Conservation (phyloP, 2,113 vertebrate genomes). For the Emydocephalus ijimae region DNA sequence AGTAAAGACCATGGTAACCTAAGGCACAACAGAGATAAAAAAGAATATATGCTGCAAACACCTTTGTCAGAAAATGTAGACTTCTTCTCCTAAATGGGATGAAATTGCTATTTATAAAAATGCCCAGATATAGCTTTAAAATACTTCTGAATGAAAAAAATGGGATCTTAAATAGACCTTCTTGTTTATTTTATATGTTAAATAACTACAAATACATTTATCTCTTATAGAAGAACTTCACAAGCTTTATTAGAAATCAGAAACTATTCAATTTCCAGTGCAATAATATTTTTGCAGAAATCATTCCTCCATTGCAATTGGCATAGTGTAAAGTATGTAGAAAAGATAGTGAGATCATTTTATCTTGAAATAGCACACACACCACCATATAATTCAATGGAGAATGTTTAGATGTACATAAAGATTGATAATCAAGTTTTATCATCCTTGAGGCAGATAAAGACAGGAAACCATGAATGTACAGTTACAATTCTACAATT, state of each 20-base stretch:
- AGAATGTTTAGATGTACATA: not conserved
- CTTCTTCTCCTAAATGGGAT: not conserved
- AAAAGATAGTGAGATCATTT: not conserved
- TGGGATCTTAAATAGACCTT: not conserved
- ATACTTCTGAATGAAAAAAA: not conserved
- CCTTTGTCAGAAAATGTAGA: constrained; percentile 5
- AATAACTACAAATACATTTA: not conserved
- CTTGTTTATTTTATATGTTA: not conserved
- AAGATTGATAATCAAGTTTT: not conserved
- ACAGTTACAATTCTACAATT: not conserved
- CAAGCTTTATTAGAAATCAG: not conserved
- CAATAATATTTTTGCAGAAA: not conserved
- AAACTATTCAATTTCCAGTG: not conserved
- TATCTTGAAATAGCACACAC: constrained; percentile 3
- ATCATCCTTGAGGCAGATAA: not conserved
- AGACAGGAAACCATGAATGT: not conserved
- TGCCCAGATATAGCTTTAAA: not conserved
- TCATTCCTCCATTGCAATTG: constrained; percentile 6
- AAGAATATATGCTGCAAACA: not conserved
- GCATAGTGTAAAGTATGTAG: not conserved
- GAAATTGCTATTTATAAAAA: not conserved
- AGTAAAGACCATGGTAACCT: constrained; percentile 97
- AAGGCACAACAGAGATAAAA: constrained; percentile 18
- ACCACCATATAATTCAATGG: not conserved
- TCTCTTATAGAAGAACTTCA: not conserved